These are phyloP conservation scores for Gasteruption jaculator DNA, from an alignment of 2,888 invertebrate species.

Conservation along the genomic window DNA sequence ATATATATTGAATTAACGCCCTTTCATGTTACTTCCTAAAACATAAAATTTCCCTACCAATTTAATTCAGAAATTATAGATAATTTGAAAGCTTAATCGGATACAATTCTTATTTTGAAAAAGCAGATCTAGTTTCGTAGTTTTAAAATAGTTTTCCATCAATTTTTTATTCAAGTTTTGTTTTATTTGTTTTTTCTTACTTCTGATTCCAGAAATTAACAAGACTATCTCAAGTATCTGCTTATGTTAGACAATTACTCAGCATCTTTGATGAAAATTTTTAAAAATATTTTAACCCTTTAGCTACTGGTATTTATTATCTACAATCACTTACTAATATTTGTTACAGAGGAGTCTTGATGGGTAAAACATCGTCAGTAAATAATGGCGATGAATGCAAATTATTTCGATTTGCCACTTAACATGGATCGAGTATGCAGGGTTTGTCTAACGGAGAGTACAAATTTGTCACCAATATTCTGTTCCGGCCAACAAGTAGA, in stretches of 20 bases:
- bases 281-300: no score
- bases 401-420: conserved; percentile 39
- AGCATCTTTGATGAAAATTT: no score
- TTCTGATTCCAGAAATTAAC: no score
- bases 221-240: no score
- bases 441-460: conserved; percentile 43
- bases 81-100: background rate
- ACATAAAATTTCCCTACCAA: background rate
- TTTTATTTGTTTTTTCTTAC: no score
- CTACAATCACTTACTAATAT: conserved; percentile 11
- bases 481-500: conserved; percentile 34
- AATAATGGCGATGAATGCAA: conserved; percentile 37
- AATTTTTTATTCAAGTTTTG: no score
- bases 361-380: background rate
- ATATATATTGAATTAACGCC: background rate
- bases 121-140: no score
- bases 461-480: conserved; percentile 44
- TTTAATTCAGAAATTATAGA: background rate
- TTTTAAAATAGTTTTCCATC: no score
- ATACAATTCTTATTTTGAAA: no score
- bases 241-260: no score
- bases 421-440: conserved; percentile 46
- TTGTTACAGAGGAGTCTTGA: conserved; percentile 1
- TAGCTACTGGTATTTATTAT: no score
- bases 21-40: background rate